phyloP scores from a whole-genome alignment of 92 coral and sea anemone genomes.

The Actinernus sp. region DNA sequence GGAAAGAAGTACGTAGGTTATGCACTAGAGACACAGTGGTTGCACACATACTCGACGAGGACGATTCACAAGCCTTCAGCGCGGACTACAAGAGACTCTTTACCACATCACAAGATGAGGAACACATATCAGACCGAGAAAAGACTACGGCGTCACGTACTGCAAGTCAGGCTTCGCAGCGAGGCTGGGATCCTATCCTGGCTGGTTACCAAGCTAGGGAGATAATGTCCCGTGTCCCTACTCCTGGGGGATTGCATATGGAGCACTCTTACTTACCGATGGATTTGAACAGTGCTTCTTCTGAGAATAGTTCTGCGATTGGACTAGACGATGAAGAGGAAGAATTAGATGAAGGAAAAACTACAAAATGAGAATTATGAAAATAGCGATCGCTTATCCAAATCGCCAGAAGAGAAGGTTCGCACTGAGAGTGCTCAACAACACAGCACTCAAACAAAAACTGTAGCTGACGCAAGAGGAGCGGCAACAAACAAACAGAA shows the following conservation, averaged over 20 bases:
- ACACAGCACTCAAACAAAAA: not conserved
- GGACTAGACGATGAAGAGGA: slow-evolving; percentile 60
- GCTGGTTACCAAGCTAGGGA: slow-evolving; percentile 96
- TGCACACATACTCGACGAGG: slow-evolving; percentile 84
- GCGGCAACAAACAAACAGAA: no score
- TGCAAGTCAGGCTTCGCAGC: slow-evolving; percentile 79
- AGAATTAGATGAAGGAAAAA: slow-evolving; percentile 34
- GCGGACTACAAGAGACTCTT: slow-evolving; percentile 83
- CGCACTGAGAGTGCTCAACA: no score
- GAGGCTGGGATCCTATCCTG: slow-evolving; percentile 98
- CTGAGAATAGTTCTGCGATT: slow-evolving; percentile 77
- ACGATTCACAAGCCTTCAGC: slow-evolving; percentile 63
- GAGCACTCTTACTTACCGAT: slow-evolving; percentile 87
- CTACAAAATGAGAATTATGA: not conserved
- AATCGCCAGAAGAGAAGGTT: no score
- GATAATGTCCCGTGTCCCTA: slow-evolving; percentile 86
- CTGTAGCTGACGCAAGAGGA: no score
- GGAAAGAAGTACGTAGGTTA: slow-evolving; percentile 82
- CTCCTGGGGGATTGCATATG: slow-evolving; percentile 84
- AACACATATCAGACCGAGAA: slow-evolving; percentile 14
- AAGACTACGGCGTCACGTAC: slow-evolving; percentile 49
- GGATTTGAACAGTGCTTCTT: slow-evolving; percentile 94
- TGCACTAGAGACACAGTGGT: slow-evolving; percentile 83
- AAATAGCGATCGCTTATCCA: no score
- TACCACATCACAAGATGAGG: slow-evolving; percentile 64